A percentile compares a stretch with the other conserved stretches of the same genome.
Conservation (phyloP, 2,113 vertebrate genomes). For the Nestor notabilis region DNA sequence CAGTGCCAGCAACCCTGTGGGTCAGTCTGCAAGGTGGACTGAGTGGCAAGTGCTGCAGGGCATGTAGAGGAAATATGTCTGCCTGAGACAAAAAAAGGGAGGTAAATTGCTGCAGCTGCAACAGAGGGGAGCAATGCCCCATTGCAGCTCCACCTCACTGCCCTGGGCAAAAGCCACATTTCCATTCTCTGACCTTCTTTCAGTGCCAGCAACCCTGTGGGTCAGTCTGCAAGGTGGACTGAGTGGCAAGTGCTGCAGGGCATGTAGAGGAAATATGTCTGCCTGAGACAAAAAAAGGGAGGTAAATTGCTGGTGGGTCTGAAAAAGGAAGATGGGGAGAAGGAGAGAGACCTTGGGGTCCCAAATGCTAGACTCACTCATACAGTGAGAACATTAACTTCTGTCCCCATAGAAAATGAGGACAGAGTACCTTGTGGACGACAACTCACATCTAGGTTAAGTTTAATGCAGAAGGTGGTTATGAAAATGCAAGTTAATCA, state of each 20-base stretch:
- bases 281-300: background rate
- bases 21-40: background rate
- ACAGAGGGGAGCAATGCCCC: background rate
- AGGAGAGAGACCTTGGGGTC: background rate
- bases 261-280: background rate
- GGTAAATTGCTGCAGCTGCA: background rate
- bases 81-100: background rate
- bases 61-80: background rate
- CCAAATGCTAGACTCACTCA: background rate
- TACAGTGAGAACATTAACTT: background rate
- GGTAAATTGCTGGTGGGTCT: background rate
- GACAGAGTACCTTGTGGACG: background rate
- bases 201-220: background rate
- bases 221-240: background rate
- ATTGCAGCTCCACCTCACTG: background rate
- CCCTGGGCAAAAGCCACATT: background rate
- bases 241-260: background rate
- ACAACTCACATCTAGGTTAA: background rate
- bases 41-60: background rate
- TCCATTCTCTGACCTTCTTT: background rate
- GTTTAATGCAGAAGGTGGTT: background rate
- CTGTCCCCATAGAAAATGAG: background rate
- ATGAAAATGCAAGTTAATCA: background rate
- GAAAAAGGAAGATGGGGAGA: background rate
- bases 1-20: background rate